Evolutionary conservation across 35 echinoderm and acorn worm genomes (phyloP).

Genomic region (Anneissia japonica): DNA sequence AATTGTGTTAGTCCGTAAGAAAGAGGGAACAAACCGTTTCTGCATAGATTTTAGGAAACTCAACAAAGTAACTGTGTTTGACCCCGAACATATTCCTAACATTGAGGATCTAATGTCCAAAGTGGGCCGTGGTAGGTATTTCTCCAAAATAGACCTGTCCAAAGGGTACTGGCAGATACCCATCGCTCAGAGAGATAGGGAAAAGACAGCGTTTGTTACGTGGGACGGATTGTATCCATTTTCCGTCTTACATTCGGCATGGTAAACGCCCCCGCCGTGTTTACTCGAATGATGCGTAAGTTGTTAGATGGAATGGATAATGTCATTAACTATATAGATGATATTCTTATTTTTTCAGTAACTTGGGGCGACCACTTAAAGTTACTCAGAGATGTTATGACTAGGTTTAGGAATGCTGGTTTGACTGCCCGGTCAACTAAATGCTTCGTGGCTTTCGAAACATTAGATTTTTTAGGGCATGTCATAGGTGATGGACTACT

Average conservation of each 20-base stretch:
- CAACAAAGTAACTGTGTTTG: no score
- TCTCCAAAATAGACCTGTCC: background rate
- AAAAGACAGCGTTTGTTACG: slow-evolving; percentile 11
- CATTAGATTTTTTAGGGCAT: slow-evolving; percentile 30
- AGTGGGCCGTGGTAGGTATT: background rate
- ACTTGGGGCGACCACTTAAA: background rate
- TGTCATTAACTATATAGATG: slow-evolving; percentile 12
- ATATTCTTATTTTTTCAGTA: background rate
- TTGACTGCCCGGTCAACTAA: background rate
- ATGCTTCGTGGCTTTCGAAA: slow-evolving; percentile 12
- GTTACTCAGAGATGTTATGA: background rate
- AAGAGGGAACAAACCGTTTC: slow-evolving; percentile 43
- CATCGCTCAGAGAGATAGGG: background rate
- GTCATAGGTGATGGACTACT: slow-evolving; percentile 20
- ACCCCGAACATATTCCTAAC: slow-evolving; percentile 7
- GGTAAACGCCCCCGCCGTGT: slow-evolving; percentile 31
- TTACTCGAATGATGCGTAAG: slow-evolving; percentile 4
- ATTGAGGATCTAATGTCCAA: background rate
- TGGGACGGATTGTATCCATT: background rate
- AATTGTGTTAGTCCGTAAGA: slow-evolving; percentile 36
- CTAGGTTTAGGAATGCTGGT: background rate
- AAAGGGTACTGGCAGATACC: slow-evolving; percentile 18
- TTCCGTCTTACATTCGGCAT: slow-evolving; percentile 7
- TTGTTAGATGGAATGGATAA: background rate
- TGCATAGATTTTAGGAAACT: slow-evolving; percentile 64